phyloP scores from a whole-genome alignment of 2,797 vertebrate species.

The Macroramphosus scolopax region DNA sequence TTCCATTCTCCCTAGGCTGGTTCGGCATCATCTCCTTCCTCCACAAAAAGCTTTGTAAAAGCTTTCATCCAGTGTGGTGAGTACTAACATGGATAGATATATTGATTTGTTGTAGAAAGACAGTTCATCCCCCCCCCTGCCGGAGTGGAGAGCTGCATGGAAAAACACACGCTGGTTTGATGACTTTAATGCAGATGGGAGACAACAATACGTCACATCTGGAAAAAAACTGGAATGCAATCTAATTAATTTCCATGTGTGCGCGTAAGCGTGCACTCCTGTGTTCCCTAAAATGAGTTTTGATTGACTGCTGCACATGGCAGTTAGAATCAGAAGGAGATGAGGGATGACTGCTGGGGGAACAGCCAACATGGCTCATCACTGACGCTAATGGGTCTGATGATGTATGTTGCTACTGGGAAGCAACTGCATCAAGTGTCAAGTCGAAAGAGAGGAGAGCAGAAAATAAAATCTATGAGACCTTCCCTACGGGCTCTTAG shows the following conservation, averaged over 20 bases:
- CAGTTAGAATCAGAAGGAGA: slow-evolving; percentile 42
- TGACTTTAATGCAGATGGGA: slow-evolving; percentile 6
- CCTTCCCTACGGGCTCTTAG: slow-evolving; percentile 9
- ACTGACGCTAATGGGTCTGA: slow-evolving; percentile 73
- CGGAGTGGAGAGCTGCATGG: slow-evolving; percentile 51
- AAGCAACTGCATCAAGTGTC: slow-evolving; percentile 50
- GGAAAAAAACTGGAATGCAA: neutral
- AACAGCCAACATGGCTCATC: slow-evolving; percentile 65
- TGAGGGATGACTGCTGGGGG: slow-evolving; percentile 53
- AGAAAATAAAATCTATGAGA: slow-evolving; percentile 35
- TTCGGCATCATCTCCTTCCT: slow-evolving; percentile 67
- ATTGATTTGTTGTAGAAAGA: slow-evolving; percentile 82
- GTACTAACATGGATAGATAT: slow-evolving; percentile 67
- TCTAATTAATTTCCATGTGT: neutral
- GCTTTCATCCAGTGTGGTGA: slow-evolving; percentile 68
- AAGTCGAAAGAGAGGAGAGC: slow-evolving; percentile 28
- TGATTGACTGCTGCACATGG: slow-evolving; percentile 34
- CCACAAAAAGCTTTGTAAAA: slow-evolving; percentile 78
- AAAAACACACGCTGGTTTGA: slow-evolving; percentile 44
- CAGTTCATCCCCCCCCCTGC: slow-evolving; percentile 44
- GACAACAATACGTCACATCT: slow-evolving; percentile 7
- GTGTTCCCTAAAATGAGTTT: slow-evolving; percentile 27
- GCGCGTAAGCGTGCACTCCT: slow-evolving; percentile 13
- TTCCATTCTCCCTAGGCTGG: slow-evolving; percentile 66
- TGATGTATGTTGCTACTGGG: slow-evolving; percentile 70